Evolutionary conservation across 1,140 invertebrate genomes (phyloP).

Genomic region (Tetragnatha versicolor): DNA sequence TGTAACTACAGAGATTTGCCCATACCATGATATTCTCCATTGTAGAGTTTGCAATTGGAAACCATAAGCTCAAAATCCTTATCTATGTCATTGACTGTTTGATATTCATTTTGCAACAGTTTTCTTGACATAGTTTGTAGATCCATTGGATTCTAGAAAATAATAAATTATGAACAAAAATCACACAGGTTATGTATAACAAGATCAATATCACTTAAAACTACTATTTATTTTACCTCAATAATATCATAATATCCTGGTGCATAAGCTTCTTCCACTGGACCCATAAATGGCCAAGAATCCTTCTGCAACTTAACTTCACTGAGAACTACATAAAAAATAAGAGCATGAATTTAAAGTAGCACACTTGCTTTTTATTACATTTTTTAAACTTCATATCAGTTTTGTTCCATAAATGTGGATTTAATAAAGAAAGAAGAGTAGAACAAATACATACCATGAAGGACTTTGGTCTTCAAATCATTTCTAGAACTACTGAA

Average conservation of each 20-base stretch:
- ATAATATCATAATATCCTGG: constrained; percentile 79
- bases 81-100: constrained; percentile 80
- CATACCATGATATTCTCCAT: constrained; percentile 89
- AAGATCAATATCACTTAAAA: neutral
- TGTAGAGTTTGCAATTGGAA: constrained; percentile 88
- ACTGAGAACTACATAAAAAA: constrained; percentile 71
- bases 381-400: no score
- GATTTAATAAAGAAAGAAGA: no score
- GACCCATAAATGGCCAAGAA: constrained; percentile 90
- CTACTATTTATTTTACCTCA: constrained; percentile 57
- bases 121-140: constrained; percentile 24
- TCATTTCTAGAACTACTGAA: neutral
- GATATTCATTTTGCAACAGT: constrained; percentile 72
- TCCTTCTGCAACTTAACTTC: constrained; percentile 84
- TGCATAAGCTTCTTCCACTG: constrained; percentile 89
- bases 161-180: neutral
- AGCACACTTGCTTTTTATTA: no score
- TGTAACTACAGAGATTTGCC: no score
- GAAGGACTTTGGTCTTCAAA: neutral
- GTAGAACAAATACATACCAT: no score
- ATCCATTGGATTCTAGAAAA: constrained; percentile 45
- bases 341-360: neutral
- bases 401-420: no score
- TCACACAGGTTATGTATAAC: neutral
- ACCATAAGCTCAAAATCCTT: constrained; percentile 88